Evolutionary conservation across 1,140 invertebrate species (phyloP), one percentile per base, ranked within the genome.

Genomic region (Micrasema longulum): DNA sequence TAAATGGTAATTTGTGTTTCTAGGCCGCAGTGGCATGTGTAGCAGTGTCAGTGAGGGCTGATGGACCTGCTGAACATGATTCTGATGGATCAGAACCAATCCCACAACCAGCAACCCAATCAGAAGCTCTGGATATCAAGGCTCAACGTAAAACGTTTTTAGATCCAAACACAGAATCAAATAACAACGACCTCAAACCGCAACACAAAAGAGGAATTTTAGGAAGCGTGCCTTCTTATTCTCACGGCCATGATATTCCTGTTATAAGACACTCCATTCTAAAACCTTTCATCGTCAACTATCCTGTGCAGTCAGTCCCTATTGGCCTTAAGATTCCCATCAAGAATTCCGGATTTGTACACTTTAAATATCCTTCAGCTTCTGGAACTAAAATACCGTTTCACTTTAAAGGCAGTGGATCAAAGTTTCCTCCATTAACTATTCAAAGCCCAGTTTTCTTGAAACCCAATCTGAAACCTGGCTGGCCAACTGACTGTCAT

Each of bases 131-230:
- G 18, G 36, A 23, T 16, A 36, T 77, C 60, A 72, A 73, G 22
- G 12, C 35, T 14, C 83, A 84, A 35, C 80, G 83, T 72, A 85
- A 85, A 48, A 77, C 83, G n/a, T 78, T 83, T 1, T 70, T 83
- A 22, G 79, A 35, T 81, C 47, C 41, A 14, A 35, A 6, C 81
- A 31, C 71, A 74, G 1, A 71, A 22, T 11, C 78, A 77, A 62
- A 73, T 67, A 11, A 55, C 67, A 20, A 81, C 47, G 22, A 23
- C 14, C 23, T 78, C 50, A 76, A 76, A 22, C 7, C 20, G 7
- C 83, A 84, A 31, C 80, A 82, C 70, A 85, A 85, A 60, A 77
- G 83, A 18, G 84, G 84, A n/a, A 78, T 83, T 1, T 73, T 83
- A 36, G 79, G 80, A 10, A 43, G 76, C 2, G 71, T 84, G 3